These are phyloP conservation scores for Hypocryptadius cinnamomeus DNA, from an alignment of 2,113 vertebrate genomes.

Conservation along the genomic window DNA sequence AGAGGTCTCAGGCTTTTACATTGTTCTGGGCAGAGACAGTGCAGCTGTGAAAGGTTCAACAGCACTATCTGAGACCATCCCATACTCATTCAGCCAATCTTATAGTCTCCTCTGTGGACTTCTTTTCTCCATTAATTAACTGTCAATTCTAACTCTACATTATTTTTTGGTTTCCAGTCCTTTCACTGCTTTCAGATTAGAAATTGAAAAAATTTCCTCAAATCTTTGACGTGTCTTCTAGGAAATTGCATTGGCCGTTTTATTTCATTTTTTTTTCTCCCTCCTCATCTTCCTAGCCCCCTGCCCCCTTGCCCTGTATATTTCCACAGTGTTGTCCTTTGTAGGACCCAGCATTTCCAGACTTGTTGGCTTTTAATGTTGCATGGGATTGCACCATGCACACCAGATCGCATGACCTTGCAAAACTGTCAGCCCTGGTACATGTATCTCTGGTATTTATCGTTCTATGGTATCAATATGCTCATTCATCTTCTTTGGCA, in stretches of 20 bases:
- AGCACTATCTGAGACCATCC: neutral
- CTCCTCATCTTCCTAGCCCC: neutral
- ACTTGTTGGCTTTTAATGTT: neutral
- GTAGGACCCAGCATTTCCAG: neutral
- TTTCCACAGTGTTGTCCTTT: neutral
- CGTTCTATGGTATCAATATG: neutral
- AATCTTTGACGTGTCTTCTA: neutral
- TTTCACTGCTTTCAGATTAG: neutral
- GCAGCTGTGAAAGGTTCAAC: neutral
- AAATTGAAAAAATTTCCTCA: neutral
- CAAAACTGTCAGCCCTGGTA: neutral
- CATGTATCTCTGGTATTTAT: neutral
- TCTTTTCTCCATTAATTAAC: neutral
- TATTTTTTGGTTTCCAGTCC: neutral
- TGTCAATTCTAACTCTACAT: neutral
- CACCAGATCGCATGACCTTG: neutral
- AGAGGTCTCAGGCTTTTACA: neutral
- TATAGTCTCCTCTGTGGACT: neutral
- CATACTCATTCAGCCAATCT: neutral
- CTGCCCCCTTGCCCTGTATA: neutral
- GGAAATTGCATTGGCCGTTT: neutral
- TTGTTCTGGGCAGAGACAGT: neutral
- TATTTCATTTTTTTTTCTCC: neutral
- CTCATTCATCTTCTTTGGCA: conserved; percentile 54
- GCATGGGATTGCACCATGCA: neutral